phyloP scores from a whole-genome alignment of 2,888 invertebrate genomes.

The Miltochrista miniata region DNA sequence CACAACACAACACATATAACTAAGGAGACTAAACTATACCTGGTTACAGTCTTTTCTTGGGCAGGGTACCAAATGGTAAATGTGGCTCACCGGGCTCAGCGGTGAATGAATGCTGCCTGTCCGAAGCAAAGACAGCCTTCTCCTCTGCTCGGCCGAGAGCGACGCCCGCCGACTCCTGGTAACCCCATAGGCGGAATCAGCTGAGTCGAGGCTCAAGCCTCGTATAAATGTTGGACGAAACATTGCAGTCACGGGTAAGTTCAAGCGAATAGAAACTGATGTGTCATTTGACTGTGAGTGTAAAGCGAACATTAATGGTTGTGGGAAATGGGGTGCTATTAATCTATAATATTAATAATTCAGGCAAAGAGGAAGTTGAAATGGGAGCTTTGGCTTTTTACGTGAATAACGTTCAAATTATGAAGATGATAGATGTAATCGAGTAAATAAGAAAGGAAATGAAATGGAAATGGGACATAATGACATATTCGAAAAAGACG shows the following conservation, averaged over 20 bases:
- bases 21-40: conserved; percentile 55
- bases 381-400: too few relatives aligned
- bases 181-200: conserved; percentile 68
- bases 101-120: conserved; percentile 68
- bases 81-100: conserved; percentile 81
- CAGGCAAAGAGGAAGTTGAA: too few relatives aligned
- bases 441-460: too few relatives aligned
- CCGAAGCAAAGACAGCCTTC: conserved; percentile 71
- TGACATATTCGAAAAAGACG: too few relatives aligned
- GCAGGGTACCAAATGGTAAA: conserved; percentile 83
- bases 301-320: background rate
- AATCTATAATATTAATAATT: too few relatives aligned
- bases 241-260: conserved; percentile 43
- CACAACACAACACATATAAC: conserved; percentile 26
- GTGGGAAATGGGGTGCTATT: background rate
- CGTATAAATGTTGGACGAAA: conserved; percentile 70
- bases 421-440: too few relatives aligned
- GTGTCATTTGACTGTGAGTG: conserved; percentile 1
- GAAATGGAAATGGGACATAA: too few relatives aligned
- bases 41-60: conserved; percentile 80
- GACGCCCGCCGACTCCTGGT: conserved; percentile 78
- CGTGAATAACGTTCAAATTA: too few relatives aligned
- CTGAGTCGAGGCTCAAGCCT: conserved; percentile 63
- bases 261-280: conserved; percentile 1
- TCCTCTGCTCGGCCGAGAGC: conserved; percentile 71